Evolutionary conservation across 2,113 vertebrate species (phyloP).

Genomic region (Strix aluco): DNA sequence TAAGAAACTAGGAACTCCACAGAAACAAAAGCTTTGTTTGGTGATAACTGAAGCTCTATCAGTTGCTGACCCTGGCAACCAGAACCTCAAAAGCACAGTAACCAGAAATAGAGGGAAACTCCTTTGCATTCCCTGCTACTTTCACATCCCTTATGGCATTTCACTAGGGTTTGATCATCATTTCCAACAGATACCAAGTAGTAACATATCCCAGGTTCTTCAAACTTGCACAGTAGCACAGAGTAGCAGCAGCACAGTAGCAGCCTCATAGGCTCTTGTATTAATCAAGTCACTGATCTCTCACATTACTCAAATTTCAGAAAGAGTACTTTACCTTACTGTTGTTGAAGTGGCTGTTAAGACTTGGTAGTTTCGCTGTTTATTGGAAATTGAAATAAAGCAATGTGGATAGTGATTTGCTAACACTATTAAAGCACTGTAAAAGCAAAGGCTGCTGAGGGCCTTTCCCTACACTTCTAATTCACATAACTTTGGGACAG

Average conservation of each 20-base stretch:
- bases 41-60: not conserved
- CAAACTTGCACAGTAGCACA: not conserved
- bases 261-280: not conserved
- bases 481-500: not conserved
- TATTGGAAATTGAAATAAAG: not conserved
- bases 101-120: slow-evolving; percentile 1
- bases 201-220: not conserved
- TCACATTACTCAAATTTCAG: not conserved
- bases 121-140: not conserved
- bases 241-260: not conserved
- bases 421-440: not conserved
- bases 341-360: not conserved
- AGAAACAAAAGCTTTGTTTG: not conserved
- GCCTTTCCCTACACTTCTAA: not conserved
- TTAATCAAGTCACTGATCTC: not conserved
- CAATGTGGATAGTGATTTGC: not conserved
- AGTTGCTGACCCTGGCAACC: not conserved
- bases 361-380: not conserved
- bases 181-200: not conserved
- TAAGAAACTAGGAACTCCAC: not conserved
- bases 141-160: not conserved
- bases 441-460: not conserved
- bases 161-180: not conserved
- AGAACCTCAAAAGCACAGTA: slow-evolving; percentile 5
- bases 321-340: not conserved